Evolutionary conservation across 2,113 vertebrate species (phyloP).

Genomic region (Nibea albiflora): DNA sequence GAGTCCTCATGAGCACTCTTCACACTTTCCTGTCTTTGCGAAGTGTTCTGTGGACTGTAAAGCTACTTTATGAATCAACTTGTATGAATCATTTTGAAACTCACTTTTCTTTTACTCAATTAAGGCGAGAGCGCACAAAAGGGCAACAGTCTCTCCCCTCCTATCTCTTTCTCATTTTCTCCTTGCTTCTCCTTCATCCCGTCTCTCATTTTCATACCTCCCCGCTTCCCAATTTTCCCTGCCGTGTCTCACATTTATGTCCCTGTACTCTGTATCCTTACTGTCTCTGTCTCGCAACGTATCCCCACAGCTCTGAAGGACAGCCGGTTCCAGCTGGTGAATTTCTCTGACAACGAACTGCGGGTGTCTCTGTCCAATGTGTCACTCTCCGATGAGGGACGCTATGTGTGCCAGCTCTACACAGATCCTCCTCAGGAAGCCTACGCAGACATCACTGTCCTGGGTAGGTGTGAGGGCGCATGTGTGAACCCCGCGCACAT

Average conservation of each 20-base stretch:
- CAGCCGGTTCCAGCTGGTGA: constrained; percentile 99
- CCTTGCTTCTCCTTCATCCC: constrained; percentile 16
- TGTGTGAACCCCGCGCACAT: constrained; percentile 34
- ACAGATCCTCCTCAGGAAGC: constrained; percentile 98
- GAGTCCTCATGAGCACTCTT: constrained; percentile 79
- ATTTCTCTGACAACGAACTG: constrained; percentile 99
- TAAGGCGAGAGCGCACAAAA: constrained; percentile 76
- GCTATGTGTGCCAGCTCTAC: constrained; percentile 99
- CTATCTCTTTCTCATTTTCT: constrained; percentile 50
- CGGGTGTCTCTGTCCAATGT: constrained; percentile 98
- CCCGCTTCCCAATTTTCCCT: neutral
- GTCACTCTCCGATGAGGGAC: constrained; percentile 95
- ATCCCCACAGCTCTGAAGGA: constrained; percentile 94
- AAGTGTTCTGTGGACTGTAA: constrained; percentile 77
- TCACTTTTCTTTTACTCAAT: constrained; percentile 82
- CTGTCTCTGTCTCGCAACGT: constrained; percentile 68
- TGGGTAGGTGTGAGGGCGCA: constrained; percentile 86
- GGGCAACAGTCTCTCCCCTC: constrained; percentile 37
- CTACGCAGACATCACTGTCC: constrained; percentile 95
- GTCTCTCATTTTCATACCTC: constrained; percentile 31
- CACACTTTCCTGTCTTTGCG: constrained; percentile 72
- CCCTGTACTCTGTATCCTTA: constrained; percentile 63
- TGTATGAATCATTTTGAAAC: constrained; percentile 77
- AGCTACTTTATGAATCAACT: constrained; percentile 81
- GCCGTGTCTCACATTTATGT: constrained; percentile 61